Percentiles rank a stretch among this genome's conserved stretches.
phyloP scores from a whole-genome alignment of 1,140 invertebrate genomes.

The Nephila pilipes region DNA sequence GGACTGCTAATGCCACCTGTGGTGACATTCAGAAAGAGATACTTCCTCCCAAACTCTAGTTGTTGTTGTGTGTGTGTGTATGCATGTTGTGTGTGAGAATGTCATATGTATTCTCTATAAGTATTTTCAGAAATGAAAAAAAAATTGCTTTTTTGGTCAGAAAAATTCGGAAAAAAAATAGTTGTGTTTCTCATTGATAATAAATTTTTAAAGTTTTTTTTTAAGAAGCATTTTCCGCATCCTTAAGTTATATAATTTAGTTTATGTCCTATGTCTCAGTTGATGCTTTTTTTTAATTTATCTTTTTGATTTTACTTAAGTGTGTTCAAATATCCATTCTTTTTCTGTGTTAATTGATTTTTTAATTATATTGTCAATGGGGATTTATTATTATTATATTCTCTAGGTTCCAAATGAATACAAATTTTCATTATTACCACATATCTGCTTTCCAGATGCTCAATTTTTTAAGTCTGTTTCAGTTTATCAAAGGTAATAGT shows the following conservation, averaged over 20 bases:
- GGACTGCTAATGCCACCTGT: no score
- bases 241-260: background rate
- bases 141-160: no score
- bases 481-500: conserved; percentile 67
- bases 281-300: background rate
- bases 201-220: background rate
- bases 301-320: background rate
- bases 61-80: no score
- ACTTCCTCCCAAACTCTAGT: no score
- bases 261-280: background rate
- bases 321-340: no score
- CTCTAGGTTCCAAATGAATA: conserved; percentile 52
- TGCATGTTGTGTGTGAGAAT: no score
- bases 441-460: conserved; percentile 74
- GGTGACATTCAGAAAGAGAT: no score
- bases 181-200: no score
- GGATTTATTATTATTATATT: background rate
- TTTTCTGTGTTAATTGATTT: background rate
- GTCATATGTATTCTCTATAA: no score
- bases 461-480: conserved; percentile 15
- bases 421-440: conserved; percentile 45
- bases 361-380: background rate
- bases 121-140: no score
- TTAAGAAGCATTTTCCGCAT: background rate
- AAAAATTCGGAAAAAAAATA: no score